Conservation (phyloP, 2,888 invertebrate genomes). For the Agriopis marginaria region DNA sequence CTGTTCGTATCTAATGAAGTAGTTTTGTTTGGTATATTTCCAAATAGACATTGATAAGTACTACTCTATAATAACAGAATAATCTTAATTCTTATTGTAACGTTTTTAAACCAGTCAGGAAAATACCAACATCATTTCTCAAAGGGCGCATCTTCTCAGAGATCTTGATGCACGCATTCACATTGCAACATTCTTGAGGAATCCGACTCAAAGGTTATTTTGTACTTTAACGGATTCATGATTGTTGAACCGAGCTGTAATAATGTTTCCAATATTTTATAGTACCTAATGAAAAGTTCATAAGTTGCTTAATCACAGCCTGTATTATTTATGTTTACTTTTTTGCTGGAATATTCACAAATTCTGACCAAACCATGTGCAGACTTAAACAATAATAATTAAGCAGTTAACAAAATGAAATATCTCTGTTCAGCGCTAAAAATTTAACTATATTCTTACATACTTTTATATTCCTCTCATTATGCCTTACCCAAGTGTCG, state of each 20-base stretch:
- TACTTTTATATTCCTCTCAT: too few species aligned
- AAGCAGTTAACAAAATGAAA: not conserved
- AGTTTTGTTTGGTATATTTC: too few species aligned
- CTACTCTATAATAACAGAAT: not conserved
- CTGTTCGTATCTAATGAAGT: not conserved
- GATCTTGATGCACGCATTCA: slow-evolving; percentile 50
- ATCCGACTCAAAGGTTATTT: slow-evolving; percentile 53
- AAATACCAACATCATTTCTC: slow-evolving; percentile 16
- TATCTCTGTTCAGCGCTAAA: not conserved
- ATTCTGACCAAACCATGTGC: too few species aligned
- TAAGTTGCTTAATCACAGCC: not conserved
- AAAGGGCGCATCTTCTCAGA: slow-evolving; percentile 42
- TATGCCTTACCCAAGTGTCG: not conserved
- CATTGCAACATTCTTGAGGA: slow-evolving; percentile 52
- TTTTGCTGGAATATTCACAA: too few species aligned
- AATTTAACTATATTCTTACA: not conserved
- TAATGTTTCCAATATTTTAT: slow-evolving; percentile 13
- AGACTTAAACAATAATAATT: too few species aligned
- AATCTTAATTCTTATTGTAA: not conserved
- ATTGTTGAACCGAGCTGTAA: slow-evolving; percentile 23
- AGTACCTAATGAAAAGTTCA: slow-evolving; percentile 3
- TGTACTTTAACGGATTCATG: slow-evolving; percentile 43
- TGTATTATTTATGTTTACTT: too few species aligned
- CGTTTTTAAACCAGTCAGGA: slow-evolving; percentile 6
- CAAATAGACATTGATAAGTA: too few species aligned